Evolutionary conservation across 2,797 vertebrate species (phyloP), one percentile per base, ranked within the genome.

Genomic region (Acanthurus leucopareius): DNA sequence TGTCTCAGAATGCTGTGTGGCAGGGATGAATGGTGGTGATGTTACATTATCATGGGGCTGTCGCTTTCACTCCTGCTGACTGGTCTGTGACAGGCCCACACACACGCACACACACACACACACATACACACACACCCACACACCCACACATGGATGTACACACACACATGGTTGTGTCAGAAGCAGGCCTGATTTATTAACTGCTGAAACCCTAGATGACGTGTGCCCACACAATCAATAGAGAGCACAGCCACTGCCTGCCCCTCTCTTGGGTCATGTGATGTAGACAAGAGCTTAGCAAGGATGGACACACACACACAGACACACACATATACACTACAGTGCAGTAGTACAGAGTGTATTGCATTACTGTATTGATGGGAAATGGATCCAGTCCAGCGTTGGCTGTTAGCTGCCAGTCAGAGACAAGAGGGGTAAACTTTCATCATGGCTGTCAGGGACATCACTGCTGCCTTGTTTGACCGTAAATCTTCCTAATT

Each of bases 401-500:
- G 75, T 89, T 88, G 82, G 90, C 96, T 95, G 94, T 92, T 81
- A 93, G 95, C 96, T 97, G 97, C 96, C 96, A 97, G 96, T 93
- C 96, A 95, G 94, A 95, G 95, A 93, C 91, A 92, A 91, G 90
- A 83, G 86, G 93, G 91, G 94, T 96, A 95, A 96, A 96, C 96
- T 96, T 97, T 97, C 96, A 97, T 97, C 96, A 96, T 95, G 95
- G 94, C 96, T 97, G 97, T 98, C 97, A 97, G 96, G 96, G 95
- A 96, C 97, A 96, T 98, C 97, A 95, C 96, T 94, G 95, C 95
- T 93, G 93, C 94, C 97, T 97, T 96, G 96, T 98, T 97, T 97
- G 96, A 96, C 96, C 96, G 96, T 97, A 97, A 96, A 97, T 98
- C 97, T 97, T 96, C 95, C 96, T 97, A 97, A 98, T 97, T 96